These are phyloP conservation scores for Lepidonotus clava DNA, from an alignment of 2,888 invertebrate species.

Conservation along the genomic window DNA sequence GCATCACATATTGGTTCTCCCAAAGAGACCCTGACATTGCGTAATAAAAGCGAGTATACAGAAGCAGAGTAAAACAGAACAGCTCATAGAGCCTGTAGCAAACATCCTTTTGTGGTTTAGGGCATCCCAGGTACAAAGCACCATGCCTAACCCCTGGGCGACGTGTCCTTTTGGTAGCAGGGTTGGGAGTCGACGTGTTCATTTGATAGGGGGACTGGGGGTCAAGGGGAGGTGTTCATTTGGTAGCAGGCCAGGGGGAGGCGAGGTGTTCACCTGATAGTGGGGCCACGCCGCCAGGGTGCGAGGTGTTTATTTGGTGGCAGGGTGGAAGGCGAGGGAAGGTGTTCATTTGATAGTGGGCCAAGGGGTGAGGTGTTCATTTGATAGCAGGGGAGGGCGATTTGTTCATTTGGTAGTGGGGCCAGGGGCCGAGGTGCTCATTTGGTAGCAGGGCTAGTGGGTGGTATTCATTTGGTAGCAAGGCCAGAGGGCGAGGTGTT, in stretches of 20 bases:
- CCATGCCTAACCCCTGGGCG: no score
- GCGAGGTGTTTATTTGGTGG: not conserved
- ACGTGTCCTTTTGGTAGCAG: no score
- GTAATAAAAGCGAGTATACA: no score
- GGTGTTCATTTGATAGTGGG: no score
- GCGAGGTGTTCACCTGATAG: not conserved
- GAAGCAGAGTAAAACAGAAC: no score
- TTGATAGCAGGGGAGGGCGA: not conserved
- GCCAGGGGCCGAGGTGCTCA: not conserved
- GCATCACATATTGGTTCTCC: no score
- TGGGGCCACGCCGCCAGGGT: not conserved
- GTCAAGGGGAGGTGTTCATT: not conserved
- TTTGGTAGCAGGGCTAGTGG: not conserved
- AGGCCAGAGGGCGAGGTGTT: not conserved
- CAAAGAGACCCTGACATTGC: no score
- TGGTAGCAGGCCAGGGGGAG: not conserved
- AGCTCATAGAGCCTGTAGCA: no score
- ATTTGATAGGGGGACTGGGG: not conserved
- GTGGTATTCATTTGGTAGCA: not conserved
- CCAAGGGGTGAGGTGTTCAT: not conserved
- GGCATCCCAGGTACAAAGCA: no score
- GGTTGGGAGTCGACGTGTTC: no score
- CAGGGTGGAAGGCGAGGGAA: not conserved
- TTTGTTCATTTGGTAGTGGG: not conserved
- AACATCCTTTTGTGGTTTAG: no score